Conservation (phyloP, 2,797 vertebrate genomes). For the Xenentodon cancila region DNA sequence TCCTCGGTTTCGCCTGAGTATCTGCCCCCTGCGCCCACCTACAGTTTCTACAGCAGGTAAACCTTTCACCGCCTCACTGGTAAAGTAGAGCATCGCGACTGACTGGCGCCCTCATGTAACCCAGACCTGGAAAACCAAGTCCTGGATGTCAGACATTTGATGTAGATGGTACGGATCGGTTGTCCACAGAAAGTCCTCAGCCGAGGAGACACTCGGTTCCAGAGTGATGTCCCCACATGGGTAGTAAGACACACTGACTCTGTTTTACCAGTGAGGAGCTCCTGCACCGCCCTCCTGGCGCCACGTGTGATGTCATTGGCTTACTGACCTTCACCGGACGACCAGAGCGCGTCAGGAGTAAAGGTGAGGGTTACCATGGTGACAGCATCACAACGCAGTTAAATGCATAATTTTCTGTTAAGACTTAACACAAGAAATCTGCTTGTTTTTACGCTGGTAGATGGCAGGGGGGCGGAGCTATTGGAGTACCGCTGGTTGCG, state of each 20-base stretch:
- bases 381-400: not conserved
- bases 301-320: constrained; percentile 79
- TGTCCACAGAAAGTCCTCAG: too few species aligned
- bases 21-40: constrained; percentile 49
- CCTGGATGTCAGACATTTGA: too few species aligned
- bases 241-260: too few species aligned
- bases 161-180: too few species aligned
- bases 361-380: constrained; percentile 57
- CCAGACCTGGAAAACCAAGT: too few species aligned
- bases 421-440: too few species aligned
- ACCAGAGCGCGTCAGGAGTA: constrained; percentile 74
- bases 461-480: constrained; percentile 65
- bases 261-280: constrained; percentile 64
- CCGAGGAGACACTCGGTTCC: too few species aligned
- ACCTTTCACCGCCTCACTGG: too few species aligned
- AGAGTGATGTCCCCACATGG: too few species aligned
- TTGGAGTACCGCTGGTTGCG: constrained; percentile 80
- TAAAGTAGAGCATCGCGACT: too few species aligned
- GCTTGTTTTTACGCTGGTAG: constrained; percentile 24
- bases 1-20: constrained; percentile 51
- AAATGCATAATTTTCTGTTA: fast-evolving
- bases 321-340: constrained; percentile 79
- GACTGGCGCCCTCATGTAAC: too few species aligned
- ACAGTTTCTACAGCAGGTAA: constrained; percentile 69
- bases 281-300: constrained; percentile 33